Evolutionary conservation across 2,888 invertebrate genomes (phyloP).

Genomic region (Metalampra italica): DNA sequence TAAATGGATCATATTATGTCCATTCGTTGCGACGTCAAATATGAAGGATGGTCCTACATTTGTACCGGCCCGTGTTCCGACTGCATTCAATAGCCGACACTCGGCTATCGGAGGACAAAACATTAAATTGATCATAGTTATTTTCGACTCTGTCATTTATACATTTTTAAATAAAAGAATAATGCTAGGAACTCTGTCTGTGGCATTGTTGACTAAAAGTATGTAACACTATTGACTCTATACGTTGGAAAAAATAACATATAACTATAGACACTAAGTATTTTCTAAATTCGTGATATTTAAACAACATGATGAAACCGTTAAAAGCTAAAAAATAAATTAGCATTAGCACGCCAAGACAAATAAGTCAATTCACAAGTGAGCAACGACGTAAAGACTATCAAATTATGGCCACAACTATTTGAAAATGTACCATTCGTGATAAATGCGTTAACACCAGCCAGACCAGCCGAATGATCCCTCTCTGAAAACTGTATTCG

Average conservation of each 20-base stretch:
- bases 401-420: constrained; percentile 66
- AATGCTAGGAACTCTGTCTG: not conserved
- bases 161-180: constrained; percentile 12
- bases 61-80: constrained; percentile 45
- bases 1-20: constrained; percentile 65
- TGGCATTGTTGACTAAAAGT: not conserved
- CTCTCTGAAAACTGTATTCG: constrained; percentile 49
- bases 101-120: constrained; percentile 33
- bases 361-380: constrained; percentile 71
- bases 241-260: constrained; percentile 3
- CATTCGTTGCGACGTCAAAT: constrained; percentile 54
- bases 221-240: not conserved
- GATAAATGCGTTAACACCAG: constrained; percentile 64
- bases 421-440: constrained; percentile 71
- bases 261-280: not conserved
- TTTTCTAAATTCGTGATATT: constrained; percentile 52
- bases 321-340: constrained; percentile 70
- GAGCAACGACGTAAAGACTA: constrained; percentile 60
- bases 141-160: constrained; percentile 32
- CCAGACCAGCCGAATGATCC: constrained; percentile 48
- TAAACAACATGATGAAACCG: constrained; percentile 68
- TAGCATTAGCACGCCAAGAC: constrained; percentile 63
- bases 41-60: constrained; percentile 60
- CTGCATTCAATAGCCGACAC: constrained; percentile 42
- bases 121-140: constrained; percentile 30